These are phyloP conservation scores for Hormaphis cornu DNA, from an alignment of 1,140 invertebrate genomes.

Conservation along the genomic window DNA sequence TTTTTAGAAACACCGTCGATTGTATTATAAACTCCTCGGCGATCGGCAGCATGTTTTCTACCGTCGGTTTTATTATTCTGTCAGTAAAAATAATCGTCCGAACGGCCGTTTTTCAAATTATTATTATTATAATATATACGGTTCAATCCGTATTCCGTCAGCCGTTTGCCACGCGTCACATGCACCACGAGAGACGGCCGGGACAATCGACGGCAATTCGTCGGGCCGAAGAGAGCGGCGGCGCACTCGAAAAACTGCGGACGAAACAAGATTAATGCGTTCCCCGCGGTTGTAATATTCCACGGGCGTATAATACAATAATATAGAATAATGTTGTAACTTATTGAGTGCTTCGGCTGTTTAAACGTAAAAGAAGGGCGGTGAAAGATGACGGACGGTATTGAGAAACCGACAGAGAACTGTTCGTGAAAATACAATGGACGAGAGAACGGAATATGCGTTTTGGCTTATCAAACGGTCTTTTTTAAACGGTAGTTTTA, in stretches of 20 bases:
- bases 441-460: background rate
- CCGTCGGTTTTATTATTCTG: too few species aligned
- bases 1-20: too few species aligned
- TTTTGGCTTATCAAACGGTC: too few species aligned
- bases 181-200: conserved; percentile 8
- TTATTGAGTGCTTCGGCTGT: conserved; percentile 16
- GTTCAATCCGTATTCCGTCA: background rate
- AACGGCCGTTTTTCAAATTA: too few species aligned
- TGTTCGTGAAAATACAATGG: too few species aligned
- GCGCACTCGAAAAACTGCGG: background rate
- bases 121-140: too few species aligned
- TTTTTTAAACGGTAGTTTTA: too few species aligned
- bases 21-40: too few species aligned
- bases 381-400: conserved; percentile 7
- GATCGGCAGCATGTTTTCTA: too few species aligned
- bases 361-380: background rate
- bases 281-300: background rate
- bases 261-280: conserved; percentile 29
- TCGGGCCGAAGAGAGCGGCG: conserved; percentile 6
- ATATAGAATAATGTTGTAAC: background rate
- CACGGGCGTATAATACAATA: background rate
- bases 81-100: too few species aligned
- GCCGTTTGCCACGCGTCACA: background rate
- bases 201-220: conserved; percentile 14
- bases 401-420: conserved; percentile 15